Percentiles rank a stretch among this genome's conserved stretches.
These are phyloP conservation scores for Rosalia funebris DNA, from an alignment of 2,888 invertebrate species.

Conservation along the genomic window DNA sequence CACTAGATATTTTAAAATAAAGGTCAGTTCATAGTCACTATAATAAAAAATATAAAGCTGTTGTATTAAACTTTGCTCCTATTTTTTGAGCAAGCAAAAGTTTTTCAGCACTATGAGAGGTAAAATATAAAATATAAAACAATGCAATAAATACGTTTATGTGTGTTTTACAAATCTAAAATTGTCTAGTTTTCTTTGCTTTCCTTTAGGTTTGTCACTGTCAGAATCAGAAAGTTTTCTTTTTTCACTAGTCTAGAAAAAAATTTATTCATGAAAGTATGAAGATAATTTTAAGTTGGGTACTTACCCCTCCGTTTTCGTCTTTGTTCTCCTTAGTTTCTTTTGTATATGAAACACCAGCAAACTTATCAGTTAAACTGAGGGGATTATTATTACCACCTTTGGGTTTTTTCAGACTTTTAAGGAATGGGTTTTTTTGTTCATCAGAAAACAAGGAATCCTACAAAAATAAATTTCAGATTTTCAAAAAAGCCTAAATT, in stretches of 20 bases:
- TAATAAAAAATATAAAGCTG: too few species aligned
- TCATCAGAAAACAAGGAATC: conserved; percentile 39
- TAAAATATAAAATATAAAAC: too few species aligned
- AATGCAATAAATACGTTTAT: conserved; percentile 4
- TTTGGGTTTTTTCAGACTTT: conserved; percentile 56
- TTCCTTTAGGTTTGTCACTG: conserved; percentile 59
- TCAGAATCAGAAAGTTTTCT: conserved; percentile 58
- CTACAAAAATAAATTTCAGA: conserved; percentile 38
- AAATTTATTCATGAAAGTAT: too few species aligned
- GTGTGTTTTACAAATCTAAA: conserved; percentile 59
- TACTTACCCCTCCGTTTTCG: conserved; percentile 47
- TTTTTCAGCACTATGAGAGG: too few species aligned
- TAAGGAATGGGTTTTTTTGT: conserved; percentile 65
- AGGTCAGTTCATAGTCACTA: too few species aligned
- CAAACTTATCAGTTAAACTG: conserved; percentile 58
- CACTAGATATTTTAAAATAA: too few species aligned
- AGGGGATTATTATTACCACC: conserved; percentile 53
- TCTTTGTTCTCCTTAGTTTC: conserved; percentile 46
- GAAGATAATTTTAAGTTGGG: too few species aligned
- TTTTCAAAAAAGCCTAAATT: too few species aligned
- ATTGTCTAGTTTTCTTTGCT: conserved; percentile 65
- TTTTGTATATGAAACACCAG: conserved; percentile 57
- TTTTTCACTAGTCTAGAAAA: conserved; percentile 52
- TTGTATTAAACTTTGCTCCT: too few species aligned
- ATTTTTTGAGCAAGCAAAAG: too few species aligned